A percentile compares a stretch with the other conserved stretches of the same genome.
These are phyloP conservation scores for Cairina moschata DNA, from an alignment of 2,113 vertebrate species.

Conservation along the genomic window DNA sequence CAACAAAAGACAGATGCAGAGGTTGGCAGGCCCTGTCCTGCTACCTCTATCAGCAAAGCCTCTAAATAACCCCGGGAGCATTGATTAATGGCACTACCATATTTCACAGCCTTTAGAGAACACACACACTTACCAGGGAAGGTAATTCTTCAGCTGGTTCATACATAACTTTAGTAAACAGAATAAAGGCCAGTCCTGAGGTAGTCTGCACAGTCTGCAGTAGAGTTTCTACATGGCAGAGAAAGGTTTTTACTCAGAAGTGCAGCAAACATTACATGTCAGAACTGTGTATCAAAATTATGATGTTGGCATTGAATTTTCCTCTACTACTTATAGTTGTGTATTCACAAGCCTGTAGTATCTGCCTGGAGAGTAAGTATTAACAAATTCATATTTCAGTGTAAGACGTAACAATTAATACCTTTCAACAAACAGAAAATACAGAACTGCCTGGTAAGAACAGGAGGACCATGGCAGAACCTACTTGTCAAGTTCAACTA, in stretches of 20 bases:
- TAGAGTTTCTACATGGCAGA: constrained; percentile 79
- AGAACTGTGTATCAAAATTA: background rate
- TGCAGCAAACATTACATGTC: background rate
- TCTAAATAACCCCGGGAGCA: background rate
- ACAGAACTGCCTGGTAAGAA: background rate
- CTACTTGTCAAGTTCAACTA: background rate
- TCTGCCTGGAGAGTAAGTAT: background rate
- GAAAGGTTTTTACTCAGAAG: background rate
- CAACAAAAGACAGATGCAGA: background rate
- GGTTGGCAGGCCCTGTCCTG: background rate
- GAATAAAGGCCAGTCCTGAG: constrained; percentile 88
- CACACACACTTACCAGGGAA: constrained; percentile 80
- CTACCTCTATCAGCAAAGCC: background rate
- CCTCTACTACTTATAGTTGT: background rate
- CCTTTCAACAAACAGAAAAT: background rate
- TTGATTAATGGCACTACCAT: background rate
- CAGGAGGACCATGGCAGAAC: background rate
- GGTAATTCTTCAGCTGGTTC: constrained; percentile 81
- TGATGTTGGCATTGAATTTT: background rate
- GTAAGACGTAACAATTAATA: background rate
- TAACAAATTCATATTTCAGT: background rate
- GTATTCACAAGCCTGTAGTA: background rate
- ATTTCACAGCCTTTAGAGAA: background rate
- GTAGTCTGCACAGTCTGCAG: constrained; percentile 90
- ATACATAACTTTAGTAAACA: constrained; percentile 85